Base-by-base conservation (phyloP, 64 coral and sea anemone genomes). In the Trachythela sp. region DNA sequence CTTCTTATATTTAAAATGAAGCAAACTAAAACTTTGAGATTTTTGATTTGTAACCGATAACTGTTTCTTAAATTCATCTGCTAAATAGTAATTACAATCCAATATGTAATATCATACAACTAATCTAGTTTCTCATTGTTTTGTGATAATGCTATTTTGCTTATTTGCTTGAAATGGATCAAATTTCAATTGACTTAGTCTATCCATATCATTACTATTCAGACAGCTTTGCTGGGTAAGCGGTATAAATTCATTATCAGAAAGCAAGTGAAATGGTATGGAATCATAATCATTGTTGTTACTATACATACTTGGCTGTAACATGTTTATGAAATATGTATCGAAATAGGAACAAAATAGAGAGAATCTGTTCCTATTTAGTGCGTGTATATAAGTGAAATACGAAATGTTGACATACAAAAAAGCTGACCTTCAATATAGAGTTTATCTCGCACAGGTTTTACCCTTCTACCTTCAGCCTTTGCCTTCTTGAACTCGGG, bases 1-100 rank as follows among this genome's bases (percentile, higher is more conserved):
- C 89, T 90, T 54, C 89, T 84, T 80, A 29, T 83, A 84, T 85
- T 90, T 31, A n/a, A 85, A 56, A 54, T 90, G 89, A 37, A 90
- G 60, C 48, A 85, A 10, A 80, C 76, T 84, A 42, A 90, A 90
- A 77, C 18, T 14, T 11, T 59, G 2, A 11, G 2, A 11, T 59
- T 14, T 2, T 11, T 20, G 2, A 59, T n/a, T 59, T 59, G 6
- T n/a, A 7, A 22, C 18, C 4, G 59, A 7, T n/a, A 31, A 7
- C 5, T 22, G 3, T 8, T 68, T 68, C 15, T 68, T 68, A 68
- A 68, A 31, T 31, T n/a, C 59, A 68, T 68, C 15, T 6, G 59
- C 4, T 31, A 68, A 22, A 22, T 68, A 31, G 7, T 31, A 68
- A 2, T 68, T 22, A 68, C 30, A 68, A 2, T 68, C 15, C 18